A percentile compares a stretch with the other conserved stretches of the same genome.
Conservation (phyloP, 2,797 vertebrate genomes). For the Protosalanx chinensis region DNA sequence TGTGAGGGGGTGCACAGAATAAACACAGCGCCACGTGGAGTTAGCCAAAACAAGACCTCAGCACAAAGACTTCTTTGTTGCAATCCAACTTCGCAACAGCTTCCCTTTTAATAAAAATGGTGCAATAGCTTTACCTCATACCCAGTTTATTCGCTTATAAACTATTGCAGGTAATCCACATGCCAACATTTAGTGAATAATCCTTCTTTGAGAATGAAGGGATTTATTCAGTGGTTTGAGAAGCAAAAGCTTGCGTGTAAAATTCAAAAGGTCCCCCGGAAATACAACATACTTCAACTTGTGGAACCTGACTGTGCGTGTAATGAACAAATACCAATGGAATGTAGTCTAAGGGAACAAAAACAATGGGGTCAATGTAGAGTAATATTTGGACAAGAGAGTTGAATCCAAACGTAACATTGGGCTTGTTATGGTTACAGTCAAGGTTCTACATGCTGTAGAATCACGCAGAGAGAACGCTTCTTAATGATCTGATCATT, state of each 20-base stretch:
- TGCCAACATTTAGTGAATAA: background rate
- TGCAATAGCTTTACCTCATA: constrained; percentile 14
- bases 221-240: background rate
- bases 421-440: constrained; percentile 1
- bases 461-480: background rate
- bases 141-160: constrained; percentile 18
- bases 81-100: constrained; percentile 22
- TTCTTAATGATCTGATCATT: background rate
- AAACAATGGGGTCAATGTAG: background rate
- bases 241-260: background rate
- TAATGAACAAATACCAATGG: background rate
- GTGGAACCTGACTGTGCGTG: background rate
- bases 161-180: background rate
- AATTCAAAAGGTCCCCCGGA: background rate
- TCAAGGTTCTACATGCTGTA: background rate
- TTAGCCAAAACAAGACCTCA: constrained; percentile 8
- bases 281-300: background rate
- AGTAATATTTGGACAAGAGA: constrained; percentile 1
- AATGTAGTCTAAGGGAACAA: constrained; percentile 1
- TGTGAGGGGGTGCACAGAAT: constrained; percentile 6
- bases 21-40: constrained; percentile 33
- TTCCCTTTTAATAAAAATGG: constrained; percentile 23
- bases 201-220: background rate
- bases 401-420: background rate
- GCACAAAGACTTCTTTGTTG: constrained; percentile 45